These are phyloP conservation scores for Acropternis orthonyx DNA, from an alignment of 2,797 vertebrate species.

Conservation along the genomic window DNA sequence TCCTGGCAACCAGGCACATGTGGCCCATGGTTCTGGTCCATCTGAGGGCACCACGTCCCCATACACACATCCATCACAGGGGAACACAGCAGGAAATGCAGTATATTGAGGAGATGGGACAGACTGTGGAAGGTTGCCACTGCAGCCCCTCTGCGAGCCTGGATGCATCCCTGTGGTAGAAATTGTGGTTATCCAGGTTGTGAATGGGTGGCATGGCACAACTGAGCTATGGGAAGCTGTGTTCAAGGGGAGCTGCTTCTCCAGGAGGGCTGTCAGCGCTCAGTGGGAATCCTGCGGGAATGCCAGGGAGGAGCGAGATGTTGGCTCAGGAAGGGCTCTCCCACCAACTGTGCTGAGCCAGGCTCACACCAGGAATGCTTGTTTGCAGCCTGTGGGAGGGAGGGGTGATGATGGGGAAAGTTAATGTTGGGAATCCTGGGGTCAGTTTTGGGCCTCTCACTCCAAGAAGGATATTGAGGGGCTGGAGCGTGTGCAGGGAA, in stretches of 20 bases:
- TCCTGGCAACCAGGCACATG: background rate
- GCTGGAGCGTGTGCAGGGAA: background rate
- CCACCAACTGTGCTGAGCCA: background rate
- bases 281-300: accelerated
- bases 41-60: background rate
- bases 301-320: accelerated
- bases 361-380: accelerated
- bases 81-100: background rate
- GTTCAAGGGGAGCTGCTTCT: background rate
- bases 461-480: background rate
- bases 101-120: background rate
- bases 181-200: too few species aligned
- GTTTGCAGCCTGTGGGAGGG: background rate
- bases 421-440: background rate
- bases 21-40: background rate
- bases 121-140: too few species aligned
- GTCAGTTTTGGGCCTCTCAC: too few species aligned
- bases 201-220: background rate
- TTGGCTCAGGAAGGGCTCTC: background rate
- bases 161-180: too few species aligned
- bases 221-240: background rate
- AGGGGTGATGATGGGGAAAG: background rate
- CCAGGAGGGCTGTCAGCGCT: background rate
- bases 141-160: too few species aligned
- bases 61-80: background rate